Percentiles rank a stretch among this genome's conserved stretches.
These are phyloP conservation scores for Macquaria australasica DNA, from an alignment of 2,113 vertebrate species.

Conservation along the genomic window DNA sequence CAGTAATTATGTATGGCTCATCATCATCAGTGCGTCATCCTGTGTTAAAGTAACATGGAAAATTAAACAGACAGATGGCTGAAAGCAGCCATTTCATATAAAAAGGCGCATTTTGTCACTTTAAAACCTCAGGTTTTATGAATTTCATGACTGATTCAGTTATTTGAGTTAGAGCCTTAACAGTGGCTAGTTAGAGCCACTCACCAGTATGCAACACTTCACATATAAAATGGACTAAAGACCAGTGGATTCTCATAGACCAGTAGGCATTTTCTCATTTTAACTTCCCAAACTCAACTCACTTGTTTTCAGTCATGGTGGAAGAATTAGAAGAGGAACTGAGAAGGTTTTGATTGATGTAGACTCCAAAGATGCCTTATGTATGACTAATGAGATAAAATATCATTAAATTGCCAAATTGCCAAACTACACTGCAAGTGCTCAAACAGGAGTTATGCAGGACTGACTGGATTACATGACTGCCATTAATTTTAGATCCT, in stretches of 20 bases:
- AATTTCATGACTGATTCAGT: constrained; percentile 29
- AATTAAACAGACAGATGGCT: constrained; percentile 60
- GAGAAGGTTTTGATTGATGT: neutral
- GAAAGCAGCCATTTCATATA: constrained; percentile 32
- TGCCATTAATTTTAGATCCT: neutral
- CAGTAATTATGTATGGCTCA: constrained; percentile 62
- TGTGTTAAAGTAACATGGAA: constrained; percentile 36
- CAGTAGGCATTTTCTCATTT: neutral
- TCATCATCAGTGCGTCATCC: constrained; percentile 40
- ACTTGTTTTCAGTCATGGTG: neutral
- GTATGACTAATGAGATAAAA: neutral
- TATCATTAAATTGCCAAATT: neutral
- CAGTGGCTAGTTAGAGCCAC: neutral
- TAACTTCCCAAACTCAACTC: neutral
- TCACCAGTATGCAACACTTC: neutral
- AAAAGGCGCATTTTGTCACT: constrained; percentile 28
- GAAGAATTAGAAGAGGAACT: neutral
- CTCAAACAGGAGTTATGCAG: neutral
- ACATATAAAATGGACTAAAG: neutral
- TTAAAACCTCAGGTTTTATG: constrained; percentile 23
- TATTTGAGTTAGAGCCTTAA: constrained; percentile 15
- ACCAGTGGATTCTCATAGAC: neutral
- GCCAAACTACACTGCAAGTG: neutral
- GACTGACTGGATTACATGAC: neutral
- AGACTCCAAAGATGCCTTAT: neutral